These are phyloP conservation scores for Clarias platycephalus DNA, from an alignment of 2,797 vertebrate species.

Conservation along the genomic window DNA sequence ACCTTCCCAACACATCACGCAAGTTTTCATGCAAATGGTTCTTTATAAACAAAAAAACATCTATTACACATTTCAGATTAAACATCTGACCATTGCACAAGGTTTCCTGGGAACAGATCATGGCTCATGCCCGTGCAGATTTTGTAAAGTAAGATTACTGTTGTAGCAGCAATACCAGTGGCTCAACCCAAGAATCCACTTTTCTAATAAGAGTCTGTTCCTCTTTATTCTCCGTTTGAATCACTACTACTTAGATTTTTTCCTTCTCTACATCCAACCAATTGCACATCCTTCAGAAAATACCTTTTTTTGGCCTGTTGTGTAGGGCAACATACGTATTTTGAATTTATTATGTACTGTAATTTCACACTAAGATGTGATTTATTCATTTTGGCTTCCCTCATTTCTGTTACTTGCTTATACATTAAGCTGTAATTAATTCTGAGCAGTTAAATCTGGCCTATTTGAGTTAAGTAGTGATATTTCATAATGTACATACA, in stretches of 20 bases:
- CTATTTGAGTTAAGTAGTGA: background rate
- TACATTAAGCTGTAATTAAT: background rate
- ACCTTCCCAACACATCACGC: conserved; percentile 18
- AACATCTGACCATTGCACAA: background rate
- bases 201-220: background rate
- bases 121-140: background rate
- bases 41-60: background rate
- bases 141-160: background rate
- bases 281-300: background rate
- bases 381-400: background rate
- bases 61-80: background rate
- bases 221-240: background rate
- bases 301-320: background rate
- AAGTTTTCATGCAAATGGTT: conserved; percentile 15
- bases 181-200: background rate
- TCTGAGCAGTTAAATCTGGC: background rate
- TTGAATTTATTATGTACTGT: background rate
- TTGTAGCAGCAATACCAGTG: too few relatives aligned
- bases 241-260: background rate
- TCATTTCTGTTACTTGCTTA: background rate
- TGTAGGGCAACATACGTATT: background rate
- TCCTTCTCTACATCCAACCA: background rate
- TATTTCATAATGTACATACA: background rate
- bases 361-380: background rate
- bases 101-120: background rate